Conservation (phyloP, 2,888 invertebrate genomes). For the Phlogophora meticulosa region DNA sequence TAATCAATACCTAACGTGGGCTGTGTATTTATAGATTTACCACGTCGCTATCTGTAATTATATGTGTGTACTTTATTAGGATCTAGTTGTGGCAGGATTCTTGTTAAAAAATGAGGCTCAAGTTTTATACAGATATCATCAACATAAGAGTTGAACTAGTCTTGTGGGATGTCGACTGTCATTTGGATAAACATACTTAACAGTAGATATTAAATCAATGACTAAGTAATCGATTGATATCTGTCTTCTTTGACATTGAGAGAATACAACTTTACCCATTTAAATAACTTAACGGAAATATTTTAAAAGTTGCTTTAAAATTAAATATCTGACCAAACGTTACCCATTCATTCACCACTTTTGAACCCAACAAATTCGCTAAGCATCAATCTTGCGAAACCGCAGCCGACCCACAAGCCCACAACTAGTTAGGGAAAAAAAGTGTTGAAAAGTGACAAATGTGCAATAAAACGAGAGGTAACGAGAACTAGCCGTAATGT, state of each 20-base stretch:
- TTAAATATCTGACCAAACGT: background rate
- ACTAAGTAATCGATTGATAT: background rate
- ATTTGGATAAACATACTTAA: background rate
- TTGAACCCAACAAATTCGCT: constrained; percentile 51
- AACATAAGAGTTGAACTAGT: constrained; percentile 21
- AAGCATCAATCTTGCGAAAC: constrained; percentile 62
- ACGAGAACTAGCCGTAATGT: constrained; percentile 74
- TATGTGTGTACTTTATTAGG: constrained; percentile 50
- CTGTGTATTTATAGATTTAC: constrained; percentile 59
- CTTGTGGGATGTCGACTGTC: background rate
- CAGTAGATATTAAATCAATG: background rate
- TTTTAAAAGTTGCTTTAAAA: constrained; percentile 1
- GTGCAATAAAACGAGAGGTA: constrained; percentile 80
- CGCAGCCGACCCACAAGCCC: constrained; percentile 66
- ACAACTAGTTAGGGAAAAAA: constrained; percentile 74
- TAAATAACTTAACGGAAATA: background rate
- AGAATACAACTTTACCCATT: background rate
- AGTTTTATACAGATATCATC: constrained; percentile 14
- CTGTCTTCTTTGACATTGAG: background rate
- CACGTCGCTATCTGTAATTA: constrained; percentile 44
- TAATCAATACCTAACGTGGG: constrained; percentile 80
- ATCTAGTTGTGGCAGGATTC: constrained; percentile 19
- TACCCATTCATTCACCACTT: constrained; percentile 47
- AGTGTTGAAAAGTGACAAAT: constrained; percentile 75
- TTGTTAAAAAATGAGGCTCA: constrained; percentile 20